Evolutionary conservation across 2,888 invertebrate species (phyloP).

Genomic region (Geophilus truncorum): DNA sequence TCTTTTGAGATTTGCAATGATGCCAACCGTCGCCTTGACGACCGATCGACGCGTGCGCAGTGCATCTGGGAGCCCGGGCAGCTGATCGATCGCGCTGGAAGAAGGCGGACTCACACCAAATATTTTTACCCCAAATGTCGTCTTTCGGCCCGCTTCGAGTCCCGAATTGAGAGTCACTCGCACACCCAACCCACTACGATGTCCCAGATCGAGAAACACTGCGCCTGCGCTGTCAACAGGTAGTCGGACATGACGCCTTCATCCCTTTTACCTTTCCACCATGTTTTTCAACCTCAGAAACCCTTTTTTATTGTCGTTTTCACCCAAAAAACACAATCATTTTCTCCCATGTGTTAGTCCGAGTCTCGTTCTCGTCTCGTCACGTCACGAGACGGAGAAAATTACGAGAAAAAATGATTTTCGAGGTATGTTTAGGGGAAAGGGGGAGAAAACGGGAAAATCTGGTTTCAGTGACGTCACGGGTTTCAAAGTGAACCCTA

Average conservation of each 20-base stretch:
- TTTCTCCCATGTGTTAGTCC: too few relatives aligned
- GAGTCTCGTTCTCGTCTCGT: too few relatives aligned
- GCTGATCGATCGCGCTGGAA: neutral
- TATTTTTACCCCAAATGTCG: neutral
- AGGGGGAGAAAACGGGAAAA: neutral
- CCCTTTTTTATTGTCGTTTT: neutral
- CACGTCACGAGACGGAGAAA: too few relatives aligned
- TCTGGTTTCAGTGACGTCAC: neutral
- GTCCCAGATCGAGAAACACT: neutral
- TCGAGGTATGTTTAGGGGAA: too few relatives aligned
- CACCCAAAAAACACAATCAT: too few relatives aligned
- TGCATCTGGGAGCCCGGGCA: neutral
- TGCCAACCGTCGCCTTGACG: neutral
- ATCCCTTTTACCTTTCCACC: neutral
- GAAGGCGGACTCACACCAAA: neutral
- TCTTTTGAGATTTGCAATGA: neutral
- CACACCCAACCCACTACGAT: neutral
- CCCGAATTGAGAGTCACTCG: neutral
- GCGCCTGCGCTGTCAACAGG: conserved; percentile 10
- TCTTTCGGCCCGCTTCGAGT: neutral
- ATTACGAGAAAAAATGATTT: too few relatives aligned
- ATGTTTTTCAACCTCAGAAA: neutral
- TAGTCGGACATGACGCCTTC: neutral
- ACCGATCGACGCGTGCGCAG: neutral
- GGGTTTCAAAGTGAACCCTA: too few relatives aligned